These are phyloP conservation scores for Ormyrus pomaceus DNA, from an alignment of 2,888 invertebrate species.

Conservation along the genomic window DNA sequence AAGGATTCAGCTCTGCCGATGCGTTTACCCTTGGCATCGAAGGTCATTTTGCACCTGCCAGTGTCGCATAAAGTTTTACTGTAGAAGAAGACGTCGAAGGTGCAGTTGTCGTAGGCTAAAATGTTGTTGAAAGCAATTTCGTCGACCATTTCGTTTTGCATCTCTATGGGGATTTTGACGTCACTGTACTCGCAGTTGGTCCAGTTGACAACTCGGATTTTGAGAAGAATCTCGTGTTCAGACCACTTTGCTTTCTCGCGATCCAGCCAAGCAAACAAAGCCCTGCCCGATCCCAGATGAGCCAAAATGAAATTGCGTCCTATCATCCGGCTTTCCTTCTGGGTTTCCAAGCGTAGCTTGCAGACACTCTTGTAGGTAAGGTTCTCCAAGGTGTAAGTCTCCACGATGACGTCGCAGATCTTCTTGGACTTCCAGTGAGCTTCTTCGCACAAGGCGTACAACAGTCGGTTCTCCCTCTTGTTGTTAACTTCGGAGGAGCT, in stretches of 20 bases:
- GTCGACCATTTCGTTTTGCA: conserved; percentile 4
- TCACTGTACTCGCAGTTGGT: neutral
- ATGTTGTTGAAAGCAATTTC: conserved; percentile 22
- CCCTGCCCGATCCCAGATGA: neutral
- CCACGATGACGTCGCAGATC: conserved; percentile 15
- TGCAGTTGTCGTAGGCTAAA: neutral
- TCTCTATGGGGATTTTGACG: neutral
- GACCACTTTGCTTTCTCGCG: conserved; percentile 1
- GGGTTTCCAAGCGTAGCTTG: neutral
- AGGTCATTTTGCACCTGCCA: conserved; percentile 12
- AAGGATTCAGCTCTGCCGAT: conserved; percentile 6
- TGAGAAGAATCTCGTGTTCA: neutral
- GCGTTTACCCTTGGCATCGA: neutral
- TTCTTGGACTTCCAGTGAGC: conserved; percentile 14
- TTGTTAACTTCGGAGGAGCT: neutral
- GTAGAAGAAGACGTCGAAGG: conserved; percentile 22
- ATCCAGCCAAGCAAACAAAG: conserved; percentile 8
- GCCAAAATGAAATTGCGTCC: conserved; percentile 20
- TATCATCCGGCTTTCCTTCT: conserved; percentile 22
- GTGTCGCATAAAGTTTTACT: neutral
- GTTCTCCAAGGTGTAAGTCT: conserved; percentile 17
- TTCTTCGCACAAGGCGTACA: conserved; percentile 31
- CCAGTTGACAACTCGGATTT: conserved; percentile 5
- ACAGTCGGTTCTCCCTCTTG: neutral
- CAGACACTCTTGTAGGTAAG: conserved; percentile 24